Evolutionary conservation across 2,888 invertebrate species (phyloP).

Genomic region (Thysanoteuthis rhombus): DNA sequence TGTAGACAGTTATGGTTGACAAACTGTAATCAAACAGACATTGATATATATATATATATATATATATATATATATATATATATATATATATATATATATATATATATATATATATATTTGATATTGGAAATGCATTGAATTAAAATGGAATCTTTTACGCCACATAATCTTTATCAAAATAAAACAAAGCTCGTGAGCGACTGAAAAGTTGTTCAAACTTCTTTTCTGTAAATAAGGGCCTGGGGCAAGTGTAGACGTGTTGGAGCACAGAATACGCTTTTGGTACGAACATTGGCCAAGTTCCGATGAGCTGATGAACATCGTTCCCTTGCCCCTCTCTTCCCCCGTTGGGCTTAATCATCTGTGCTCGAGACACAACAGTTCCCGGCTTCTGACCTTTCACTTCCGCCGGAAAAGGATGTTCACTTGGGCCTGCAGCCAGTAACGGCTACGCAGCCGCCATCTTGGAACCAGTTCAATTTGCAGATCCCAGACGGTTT

Average conservation of each 20-base stretch:
- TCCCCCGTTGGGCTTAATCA: neutral
- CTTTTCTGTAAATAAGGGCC: neutral
- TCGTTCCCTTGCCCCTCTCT: neutral
- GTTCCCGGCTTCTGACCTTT: neutral
- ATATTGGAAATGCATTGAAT: too few relatives aligned
- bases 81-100: too few relatives aligned
- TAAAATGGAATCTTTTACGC: too few relatives aligned
- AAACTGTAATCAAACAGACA: too few relatives aligned
- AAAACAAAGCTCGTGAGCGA: too few relatives aligned
- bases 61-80: too few relatives aligned
- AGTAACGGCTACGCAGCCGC: neutral
- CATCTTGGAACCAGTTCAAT: neutral
- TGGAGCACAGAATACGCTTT: neutral
- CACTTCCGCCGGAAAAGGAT: slow-evolving; percentile 12
- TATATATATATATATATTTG: too few relatives aligned
- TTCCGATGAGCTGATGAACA: neutral
- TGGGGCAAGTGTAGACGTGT: neutral
- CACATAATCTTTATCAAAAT: too few relatives aligned
- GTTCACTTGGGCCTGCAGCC: neutral
- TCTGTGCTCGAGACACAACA: neutral
- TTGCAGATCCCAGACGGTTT: neutral
- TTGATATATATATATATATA: too few relatives aligned
- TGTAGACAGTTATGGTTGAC: too few relatives aligned
- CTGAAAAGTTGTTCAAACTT: neutral
- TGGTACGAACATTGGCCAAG: neutral